Base-by-base conservation (phyloP, 2,888 invertebrate species). In the Uloborus plumipes region DNA sequence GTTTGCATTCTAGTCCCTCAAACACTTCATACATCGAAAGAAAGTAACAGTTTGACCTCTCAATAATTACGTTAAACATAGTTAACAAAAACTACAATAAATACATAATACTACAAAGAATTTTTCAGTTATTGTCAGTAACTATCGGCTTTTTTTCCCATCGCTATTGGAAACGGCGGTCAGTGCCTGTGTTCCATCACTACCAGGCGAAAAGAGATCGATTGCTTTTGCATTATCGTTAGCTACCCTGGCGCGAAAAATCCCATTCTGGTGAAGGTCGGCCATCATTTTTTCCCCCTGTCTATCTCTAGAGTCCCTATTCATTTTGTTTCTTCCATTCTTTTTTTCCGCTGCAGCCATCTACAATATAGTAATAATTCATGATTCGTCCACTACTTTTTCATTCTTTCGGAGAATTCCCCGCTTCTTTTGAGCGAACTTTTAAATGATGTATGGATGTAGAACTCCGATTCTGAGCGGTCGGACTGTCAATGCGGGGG, bases 201-300 rank as follows among this genome's bases (percentile, higher is more conserved):
- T 59, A 73, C 49, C 72, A 78, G 72, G 39, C 65, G 31, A 16
- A 26, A n/a, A 26, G n/a, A 73, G 79, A 79, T 79, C 73, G 73
- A 79, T 79, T 51, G 62, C 53, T 73, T 73, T 73, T 67, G 73
- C 79, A 67, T 73, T 79, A 67, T 72, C 72, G 76, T 76, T 69
- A 53, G 59, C 69, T 64, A 64, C 55, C 64, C 71, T 58, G 47
- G 18, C 26, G 69, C 55, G 69, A 26, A 51, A 70, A 70, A 58
- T 61, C 64, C 76, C 61, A 76, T 76, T 76, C 76, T 66, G 50
- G 16, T 9, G 75, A 67, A 66, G 67, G 75, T 75, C 75, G 75
- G 59, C 47, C 59, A 59, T 66, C 67, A 69, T 66, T 76, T 76
- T 69, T 61, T 76, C 62, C 61, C n/a, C 31, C 62, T 26, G 14